Percentiles rank a stretch among this genome's conserved stretches.
Evolutionary conservation across 2,113 vertebrate species (phyloP).

Genomic region (Lophochroa leadbeateri): DNA sequence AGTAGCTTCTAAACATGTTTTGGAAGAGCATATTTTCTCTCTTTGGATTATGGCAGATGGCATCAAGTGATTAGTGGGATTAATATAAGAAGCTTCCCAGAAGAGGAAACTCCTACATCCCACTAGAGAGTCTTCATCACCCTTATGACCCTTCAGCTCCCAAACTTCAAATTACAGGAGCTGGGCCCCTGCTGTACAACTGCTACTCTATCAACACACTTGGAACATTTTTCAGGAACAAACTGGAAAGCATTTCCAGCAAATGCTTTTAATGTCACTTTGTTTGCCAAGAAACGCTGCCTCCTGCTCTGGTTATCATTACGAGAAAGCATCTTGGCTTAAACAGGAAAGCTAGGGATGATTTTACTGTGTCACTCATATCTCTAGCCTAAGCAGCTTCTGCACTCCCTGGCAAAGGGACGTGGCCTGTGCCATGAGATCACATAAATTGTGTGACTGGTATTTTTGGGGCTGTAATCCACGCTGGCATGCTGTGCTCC

Average conservation of each 20-base stretch:
- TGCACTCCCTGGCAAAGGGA: not conserved
- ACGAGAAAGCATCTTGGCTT: conserved; percentile 40
- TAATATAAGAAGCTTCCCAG: conserved; percentile 22
- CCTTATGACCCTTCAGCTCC: not conserved
- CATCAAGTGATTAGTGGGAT: conserved; percentile 36
- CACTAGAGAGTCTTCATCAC: not conserved
- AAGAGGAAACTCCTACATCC: not conserved
- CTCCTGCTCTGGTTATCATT: conserved; percentile 32
- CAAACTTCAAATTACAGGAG: conserved; percentile 29
- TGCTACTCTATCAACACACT: not conserved
- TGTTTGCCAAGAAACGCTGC: conserved; percentile 59
- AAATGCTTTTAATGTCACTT: conserved; percentile 71
- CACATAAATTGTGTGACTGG: not conserved
- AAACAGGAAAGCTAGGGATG: conserved; percentile 39
- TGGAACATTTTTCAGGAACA: conserved; percentile 44
- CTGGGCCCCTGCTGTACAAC: not conserved
- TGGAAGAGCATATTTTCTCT: not conserved
- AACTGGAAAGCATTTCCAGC: conserved; percentile 65
- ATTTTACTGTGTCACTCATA: not conserved
- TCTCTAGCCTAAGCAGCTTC: not conserved
- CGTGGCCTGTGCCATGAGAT: not conserved
- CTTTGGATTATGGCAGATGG: conserved; percentile 23
- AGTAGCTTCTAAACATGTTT: conserved; percentile 26
- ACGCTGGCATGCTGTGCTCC: not conserved
- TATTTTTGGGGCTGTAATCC: not conserved